Conservation (phyloP, 2,888 invertebrate species). For the Pammene fasciana region DNA sequence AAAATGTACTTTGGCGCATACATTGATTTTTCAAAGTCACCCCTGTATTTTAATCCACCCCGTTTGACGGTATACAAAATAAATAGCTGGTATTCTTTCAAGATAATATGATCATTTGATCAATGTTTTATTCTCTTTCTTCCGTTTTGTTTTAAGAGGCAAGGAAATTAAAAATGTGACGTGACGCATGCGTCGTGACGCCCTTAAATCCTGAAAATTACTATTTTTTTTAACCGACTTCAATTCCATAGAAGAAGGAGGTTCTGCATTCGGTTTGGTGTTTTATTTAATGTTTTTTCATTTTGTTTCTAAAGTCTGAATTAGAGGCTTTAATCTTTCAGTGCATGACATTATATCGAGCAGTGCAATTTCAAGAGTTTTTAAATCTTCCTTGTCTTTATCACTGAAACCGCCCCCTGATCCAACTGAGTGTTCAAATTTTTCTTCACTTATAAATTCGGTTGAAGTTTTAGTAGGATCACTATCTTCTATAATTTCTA, state of each 20-base stretch:
- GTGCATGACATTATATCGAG: background rate
- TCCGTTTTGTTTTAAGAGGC: slow-evolving; percentile 61
- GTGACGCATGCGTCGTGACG: slow-evolving; percentile 50
- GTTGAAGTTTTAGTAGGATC: slow-evolving; percentile 42
- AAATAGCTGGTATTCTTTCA: background rate
- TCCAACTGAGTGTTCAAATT: slow-evolving; percentile 50
- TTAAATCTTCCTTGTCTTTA: slow-evolving; percentile 38
- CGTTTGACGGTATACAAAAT: no score
- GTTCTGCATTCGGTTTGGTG: no score
- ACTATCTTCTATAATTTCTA: slow-evolving; percentile 47
- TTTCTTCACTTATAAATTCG: slow-evolving; percentile 19
- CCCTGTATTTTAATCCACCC: no score
- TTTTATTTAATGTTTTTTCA: no score
- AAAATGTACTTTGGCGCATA: no score
- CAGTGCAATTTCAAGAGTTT: slow-evolving; percentile 25
- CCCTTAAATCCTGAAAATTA: slow-evolving; percentile 36
- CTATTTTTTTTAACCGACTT: no score
- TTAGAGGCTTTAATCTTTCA: background rate
- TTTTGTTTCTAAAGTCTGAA: background rate
- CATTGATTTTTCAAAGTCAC: no score
- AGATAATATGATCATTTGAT: background rate
- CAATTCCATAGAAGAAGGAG: no score
- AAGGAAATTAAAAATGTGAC: slow-evolving; percentile 54
- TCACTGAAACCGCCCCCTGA: slow-evolving; percentile 46
- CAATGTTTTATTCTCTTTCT: slow-evolving; percentile 17